Conservation (phyloP, 1,140 invertebrate species). For the Lethrus apterus region DNA sequence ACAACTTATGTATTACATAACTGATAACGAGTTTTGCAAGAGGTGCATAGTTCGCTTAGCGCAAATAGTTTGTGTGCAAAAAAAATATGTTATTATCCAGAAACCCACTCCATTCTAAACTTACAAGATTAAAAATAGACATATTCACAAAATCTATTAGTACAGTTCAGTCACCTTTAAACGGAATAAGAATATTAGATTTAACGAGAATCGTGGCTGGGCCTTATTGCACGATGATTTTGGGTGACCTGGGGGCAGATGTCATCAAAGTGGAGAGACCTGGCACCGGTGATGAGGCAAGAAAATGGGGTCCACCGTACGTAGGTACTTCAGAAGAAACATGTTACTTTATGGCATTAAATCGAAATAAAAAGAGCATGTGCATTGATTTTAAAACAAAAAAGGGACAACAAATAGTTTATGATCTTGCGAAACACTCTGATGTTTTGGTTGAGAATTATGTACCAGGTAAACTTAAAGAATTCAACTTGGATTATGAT, state of each 20-base stretch:
- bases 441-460: conserved; percentile 95
- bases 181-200: conserved; percentile 71
- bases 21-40: neutral
- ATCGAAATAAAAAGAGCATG: conserved; percentile 94
- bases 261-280: conserved; percentile 85
- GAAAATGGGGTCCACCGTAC: conserved; percentile 92
- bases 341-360: conserved; percentile 81
- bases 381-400: conserved; percentile 74
- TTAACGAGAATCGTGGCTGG: conserved; percentile 75
- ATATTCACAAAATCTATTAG: neutral
- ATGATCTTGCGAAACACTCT: conserved; percentile 63
- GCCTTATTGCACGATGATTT: conserved; percentile 86
- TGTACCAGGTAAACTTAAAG: conserved; percentile 79
- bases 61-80: neutral
- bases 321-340: conserved; percentile 62
- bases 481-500: conserved; percentile 74
- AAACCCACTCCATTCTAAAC: conserved; percentile 4
- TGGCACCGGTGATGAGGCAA: conserved; percentile 78
- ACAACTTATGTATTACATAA: conserved; percentile 9
- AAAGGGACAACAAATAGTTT: conserved; percentile 65
- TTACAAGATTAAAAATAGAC: conserved; percentile 10
- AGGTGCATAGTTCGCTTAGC: neutral
- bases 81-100: no score
- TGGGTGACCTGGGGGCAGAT: conserved; percentile 91
- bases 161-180: conserved; percentile 39